These are phyloP conservation scores for Xiphophorus birchmanni DNA, from an alignment of 2,797 vertebrate species.

Conservation along the genomic window DNA sequence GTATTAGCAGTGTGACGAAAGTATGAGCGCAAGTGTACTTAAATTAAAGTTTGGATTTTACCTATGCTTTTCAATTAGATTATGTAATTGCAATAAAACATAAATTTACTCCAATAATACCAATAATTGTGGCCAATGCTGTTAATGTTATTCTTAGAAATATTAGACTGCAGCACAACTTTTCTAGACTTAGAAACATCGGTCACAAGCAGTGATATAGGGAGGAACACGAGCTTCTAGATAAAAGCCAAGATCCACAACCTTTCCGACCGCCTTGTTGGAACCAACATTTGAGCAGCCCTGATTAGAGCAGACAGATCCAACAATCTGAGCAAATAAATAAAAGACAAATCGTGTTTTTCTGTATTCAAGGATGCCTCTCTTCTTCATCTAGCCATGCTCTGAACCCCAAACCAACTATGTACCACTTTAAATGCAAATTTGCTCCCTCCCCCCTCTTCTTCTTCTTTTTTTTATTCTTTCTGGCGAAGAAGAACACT, in stretches of 20 bases:
- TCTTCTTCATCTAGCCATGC: constrained; percentile 55
- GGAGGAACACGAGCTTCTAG: constrained; percentile 27
- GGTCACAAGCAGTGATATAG: constrained; percentile 11
- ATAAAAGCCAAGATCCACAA: constrained; percentile 15
- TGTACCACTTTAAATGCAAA: constrained; percentile 83
- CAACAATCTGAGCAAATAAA: constrained; percentile 58
- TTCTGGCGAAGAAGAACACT: constrained; percentile 60
- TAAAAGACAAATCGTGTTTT: constrained; percentile 51
- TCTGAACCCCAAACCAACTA: constrained; percentile 57
- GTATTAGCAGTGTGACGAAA: not conserved
- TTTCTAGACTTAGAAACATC: constrained; percentile 27
- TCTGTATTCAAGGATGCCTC: constrained; percentile 58
- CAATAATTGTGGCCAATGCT: constrained; percentile 6
- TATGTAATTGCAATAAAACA: not conserved
- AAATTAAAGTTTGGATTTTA: not conserved
- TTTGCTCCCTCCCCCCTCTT: constrained; percentile 31
- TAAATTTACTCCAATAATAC: not conserved
- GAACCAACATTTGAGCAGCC: constrained; percentile 31
- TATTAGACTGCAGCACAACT: constrained; percentile 24
- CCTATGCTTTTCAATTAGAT: not conserved
- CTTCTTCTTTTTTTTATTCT: constrained; percentile 19
- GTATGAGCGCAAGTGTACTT: not conserved
- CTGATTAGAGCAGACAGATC: constrained; percentile 50
- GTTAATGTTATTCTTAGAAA: constrained; percentile 17
- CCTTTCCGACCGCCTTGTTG: constrained; percentile 18